These are phyloP conservation scores for Stichopus chloronotus DNA, from an alignment of 35 echinoderm and acorn worm genomes.

Conservation along the genomic window DNA sequence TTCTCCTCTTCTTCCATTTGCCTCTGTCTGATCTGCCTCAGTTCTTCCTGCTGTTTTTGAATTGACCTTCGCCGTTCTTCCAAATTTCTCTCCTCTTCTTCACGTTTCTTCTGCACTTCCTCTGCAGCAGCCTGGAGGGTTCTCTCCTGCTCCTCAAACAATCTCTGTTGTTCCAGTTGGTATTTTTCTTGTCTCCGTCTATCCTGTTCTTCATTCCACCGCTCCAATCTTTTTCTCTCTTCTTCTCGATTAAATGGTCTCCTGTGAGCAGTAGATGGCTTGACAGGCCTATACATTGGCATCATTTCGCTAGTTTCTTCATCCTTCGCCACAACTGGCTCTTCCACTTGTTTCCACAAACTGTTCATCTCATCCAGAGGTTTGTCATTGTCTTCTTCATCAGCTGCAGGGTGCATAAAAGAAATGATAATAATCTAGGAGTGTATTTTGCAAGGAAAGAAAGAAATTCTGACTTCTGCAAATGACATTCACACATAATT, in stretches of 20 bases:
- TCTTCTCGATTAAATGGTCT: constrained; percentile 85
- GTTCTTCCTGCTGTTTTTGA: constrained; percentile 65
- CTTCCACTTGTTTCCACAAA: neutral
- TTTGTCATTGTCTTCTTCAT: neutral
- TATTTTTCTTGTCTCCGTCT: constrained; percentile 75
- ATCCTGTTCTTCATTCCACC: constrained; percentile 94
- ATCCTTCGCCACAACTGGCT: neutral
- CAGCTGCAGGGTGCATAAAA: neutral
- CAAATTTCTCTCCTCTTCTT: constrained; percentile 34
- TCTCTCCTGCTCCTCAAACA: constrained; percentile 70
- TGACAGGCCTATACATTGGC: neutral
- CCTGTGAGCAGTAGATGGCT: constrained; percentile 26
- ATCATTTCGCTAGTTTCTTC: constrained; percentile 31
- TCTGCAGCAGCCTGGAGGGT: constrained; percentile 66
- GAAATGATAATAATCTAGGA: too few species aligned
- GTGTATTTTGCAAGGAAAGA: too few species aligned
- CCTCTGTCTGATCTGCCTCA: constrained; percentile 46
- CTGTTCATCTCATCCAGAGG: neutral
- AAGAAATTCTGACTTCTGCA: too few species aligned
- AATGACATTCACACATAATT: too few species aligned
- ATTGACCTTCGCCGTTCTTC: constrained; percentile 56
- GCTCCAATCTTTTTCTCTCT: constrained; percentile 84
- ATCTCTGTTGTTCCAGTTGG: constrained; percentile 76
- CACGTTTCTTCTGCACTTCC: constrained; percentile 67
- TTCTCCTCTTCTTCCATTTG: constrained; percentile 68